Evolutionary conservation across 2,888 invertebrate genomes (phyloP), one percentile per base, ranked within the genome.

Genomic region (Sericinus montela): DNA sequence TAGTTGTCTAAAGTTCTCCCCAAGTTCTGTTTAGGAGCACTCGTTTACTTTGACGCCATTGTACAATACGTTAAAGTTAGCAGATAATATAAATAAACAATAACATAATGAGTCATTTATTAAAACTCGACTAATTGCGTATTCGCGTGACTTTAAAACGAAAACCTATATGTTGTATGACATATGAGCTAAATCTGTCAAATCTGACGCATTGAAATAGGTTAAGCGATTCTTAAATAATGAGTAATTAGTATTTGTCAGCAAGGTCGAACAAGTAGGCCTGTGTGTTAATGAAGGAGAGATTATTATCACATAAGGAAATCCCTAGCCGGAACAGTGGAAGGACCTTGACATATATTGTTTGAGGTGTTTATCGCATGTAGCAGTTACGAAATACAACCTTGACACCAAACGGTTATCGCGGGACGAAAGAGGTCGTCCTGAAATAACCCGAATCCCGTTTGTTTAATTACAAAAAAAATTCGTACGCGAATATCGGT

Each of bases 341-440:
- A 63, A 62, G 64, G 63, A 57, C 86, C 86, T 82, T 86, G 85
- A 74, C 86, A 84, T 69, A 67, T 75, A 68, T 84, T 63, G 56
- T 56, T 59, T 59, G 55, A 56, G 63, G 57, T 64, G 67, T 63
- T 69, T 67, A 67, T 65, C 67, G 56, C 66, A 55, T 57, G 54
- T 3, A 54, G 52, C 59, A 60, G 72, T 85, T 86, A 87, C 80
- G 77, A 79, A 75, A 85, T 64, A 34, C 50, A 71, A 72, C 87
- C 87, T 87, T 87, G 87, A 87, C 87, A 88, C 80, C 74, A 81
- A 78, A 84, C 69, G 68, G 73, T 81, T 86, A 88, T 86, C 86
- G 79, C 72, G 67, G 69, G 76, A 75, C 72, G 78, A 72, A 77
- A 82, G 80, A 84, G 84, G 86, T 74, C 83, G 74, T 65, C 70